Evolutionary conservation across 2,888 invertebrate species (phyloP).

Genomic region (Ophion ventricosus): DNA sequence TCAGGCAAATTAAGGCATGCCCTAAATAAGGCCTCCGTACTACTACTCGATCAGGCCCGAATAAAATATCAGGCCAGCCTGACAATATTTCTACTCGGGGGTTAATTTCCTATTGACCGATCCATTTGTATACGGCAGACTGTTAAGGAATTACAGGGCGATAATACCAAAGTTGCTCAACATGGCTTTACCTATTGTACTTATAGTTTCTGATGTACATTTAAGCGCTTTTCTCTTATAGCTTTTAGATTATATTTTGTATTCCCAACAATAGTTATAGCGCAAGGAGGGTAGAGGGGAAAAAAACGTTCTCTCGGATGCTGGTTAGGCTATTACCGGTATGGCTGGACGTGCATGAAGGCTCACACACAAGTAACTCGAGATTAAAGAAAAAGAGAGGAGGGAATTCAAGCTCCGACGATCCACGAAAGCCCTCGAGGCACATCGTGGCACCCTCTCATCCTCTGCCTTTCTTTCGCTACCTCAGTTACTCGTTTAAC

Average conservation of each 20-base stretch:
- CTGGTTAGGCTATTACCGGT: not conserved
- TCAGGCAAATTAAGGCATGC: no score
- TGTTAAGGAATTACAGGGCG: no score
- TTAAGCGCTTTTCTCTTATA: constrained; percentile 26
- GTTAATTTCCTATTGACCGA: no score
- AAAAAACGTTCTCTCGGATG: not conserved
- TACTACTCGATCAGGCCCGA: no score
- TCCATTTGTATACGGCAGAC: no score
- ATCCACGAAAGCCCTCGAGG: constrained; percentile 64
- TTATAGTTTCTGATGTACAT: constrained; percentile 9
- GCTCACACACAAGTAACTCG: not conserved
- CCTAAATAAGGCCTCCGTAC: no score
- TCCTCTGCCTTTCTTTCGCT: constrained; percentile 43
- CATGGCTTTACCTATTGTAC: constrained; percentile 29
- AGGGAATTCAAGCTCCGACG: constrained; percentile 70
- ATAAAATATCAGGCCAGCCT: no score
- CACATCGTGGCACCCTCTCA: constrained; percentile 15
- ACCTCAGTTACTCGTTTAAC: constrained; percentile 53
- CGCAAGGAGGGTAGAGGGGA: not conserved
- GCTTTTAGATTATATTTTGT: constrained; percentile 48
- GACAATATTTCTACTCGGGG: no score
- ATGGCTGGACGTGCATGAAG: not conserved
- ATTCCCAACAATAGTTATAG: constrained; percentile 60
- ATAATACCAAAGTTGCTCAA: no score
- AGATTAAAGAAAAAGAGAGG: constrained; percentile 10